Conservation (phyloP, 2,113 vertebrate genomes). For the Indri indri region DNA sequence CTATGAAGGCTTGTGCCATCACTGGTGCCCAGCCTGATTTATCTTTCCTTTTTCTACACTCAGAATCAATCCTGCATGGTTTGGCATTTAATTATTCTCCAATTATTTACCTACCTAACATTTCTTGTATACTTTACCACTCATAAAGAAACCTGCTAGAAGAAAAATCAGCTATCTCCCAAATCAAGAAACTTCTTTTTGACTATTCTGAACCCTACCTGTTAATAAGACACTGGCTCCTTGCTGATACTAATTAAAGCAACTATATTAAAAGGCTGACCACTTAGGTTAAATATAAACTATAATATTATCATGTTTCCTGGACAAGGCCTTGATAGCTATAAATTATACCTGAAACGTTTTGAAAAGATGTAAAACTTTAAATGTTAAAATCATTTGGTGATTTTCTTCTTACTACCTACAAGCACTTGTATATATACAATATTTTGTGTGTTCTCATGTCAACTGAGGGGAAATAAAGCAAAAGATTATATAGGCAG, state of each 20-base stretch:
- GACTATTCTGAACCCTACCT: not conserved
- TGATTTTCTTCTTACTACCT: not conserved
- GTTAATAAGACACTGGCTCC: not conserved
- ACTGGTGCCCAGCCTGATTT: not conserved
- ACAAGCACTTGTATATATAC: not conserved
- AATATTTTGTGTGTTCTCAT: not conserved
- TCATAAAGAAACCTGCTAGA: not conserved
- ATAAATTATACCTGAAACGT: not conserved
- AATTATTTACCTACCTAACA: slow-evolving; percentile 4
- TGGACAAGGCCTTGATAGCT: not conserved
- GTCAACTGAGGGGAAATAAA: not conserved
- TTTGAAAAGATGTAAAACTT: not conserved
- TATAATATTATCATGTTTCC: not conserved
- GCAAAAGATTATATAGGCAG: not conserved
- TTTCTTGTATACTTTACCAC: not conserved
- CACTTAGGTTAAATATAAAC: not conserved
- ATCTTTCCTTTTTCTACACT: not conserved
- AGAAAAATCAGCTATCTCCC: not conserved
- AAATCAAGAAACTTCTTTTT: slow-evolving; percentile 18
- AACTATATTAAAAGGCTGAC: not conserved
- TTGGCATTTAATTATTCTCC: not conserved
- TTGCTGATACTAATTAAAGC: not conserved
- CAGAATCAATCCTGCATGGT: not conserved
- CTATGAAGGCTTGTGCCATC: not conserved
- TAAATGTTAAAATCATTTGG: not conserved